Base-by-base conservation (phyloP, 2,113 vertebrate genomes). In the Channa maculata region DNA sequence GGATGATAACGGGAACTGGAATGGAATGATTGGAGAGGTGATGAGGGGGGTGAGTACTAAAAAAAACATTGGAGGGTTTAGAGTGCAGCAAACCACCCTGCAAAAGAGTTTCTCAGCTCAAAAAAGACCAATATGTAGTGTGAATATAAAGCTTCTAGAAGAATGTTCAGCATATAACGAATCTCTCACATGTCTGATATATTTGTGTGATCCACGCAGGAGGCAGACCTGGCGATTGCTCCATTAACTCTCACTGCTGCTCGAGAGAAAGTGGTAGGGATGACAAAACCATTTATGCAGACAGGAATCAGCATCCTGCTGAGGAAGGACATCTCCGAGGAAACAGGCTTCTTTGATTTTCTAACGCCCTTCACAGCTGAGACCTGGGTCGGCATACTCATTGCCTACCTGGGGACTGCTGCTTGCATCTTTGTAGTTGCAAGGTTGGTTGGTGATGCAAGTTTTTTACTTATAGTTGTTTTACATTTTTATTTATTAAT, bases 261-360 rank as follows among this genome's bases (percentile, higher is more conserved):
- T 4, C 88, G 96, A 15, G 96, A 96, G 68, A 94, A 92, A 54
- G 95, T 59, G 1, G 93, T 97, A 9, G 95, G 91, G 55, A 96
- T 97, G 94, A 96, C 94, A 80, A 96, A 95, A 0, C 96, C 96
- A 0, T 97, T 96, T 94, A 95, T 97, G 92, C 94, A 96, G 87
- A 97, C 96, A 0, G 96, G 96, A 0, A 95, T 97, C 33, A 95
- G 96, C n/a, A 96, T 97, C 87, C 48, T 97, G 76, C 86, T 97
- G 34, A 92, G 94, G 38, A 96, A 93, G 63, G 95, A 96, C 54
- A 82, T 88, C 58, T 90, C 94, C 0, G 94, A 95, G 50, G 91
- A 83, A 2, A 15, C 91, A 2, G 90, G 91, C 0, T 89, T 95
- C 62, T 96, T 97, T 86, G 92, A 94, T 53, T 97, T 97, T 92